phyloP scores from a whole-genome alignment of 2,113 vertebrate species.

The Saccopteryx leptura region DNA sequence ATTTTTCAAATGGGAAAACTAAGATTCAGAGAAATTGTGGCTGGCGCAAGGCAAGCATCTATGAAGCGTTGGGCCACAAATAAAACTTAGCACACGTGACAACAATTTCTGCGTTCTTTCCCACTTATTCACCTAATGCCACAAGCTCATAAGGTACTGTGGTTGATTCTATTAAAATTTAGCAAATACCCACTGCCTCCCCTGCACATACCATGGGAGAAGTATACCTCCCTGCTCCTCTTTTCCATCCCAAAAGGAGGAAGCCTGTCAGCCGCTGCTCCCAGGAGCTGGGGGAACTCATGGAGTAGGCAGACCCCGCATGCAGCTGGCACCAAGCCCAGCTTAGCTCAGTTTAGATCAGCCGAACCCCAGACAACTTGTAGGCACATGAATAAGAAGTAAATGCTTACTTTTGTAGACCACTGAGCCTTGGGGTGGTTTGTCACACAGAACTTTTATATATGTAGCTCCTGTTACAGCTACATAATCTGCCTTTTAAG shows the following conservation, averaged over 20 bases:
- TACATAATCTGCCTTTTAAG: not conserved
- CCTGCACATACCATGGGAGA: not conserved
- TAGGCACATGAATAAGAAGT: constrained; percentile 12
- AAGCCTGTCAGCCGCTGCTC: not conserved
- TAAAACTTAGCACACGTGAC: not conserved
- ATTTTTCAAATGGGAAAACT: constrained; percentile 42
- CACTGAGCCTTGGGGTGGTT: not conserved
- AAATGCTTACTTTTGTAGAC: not conserved
- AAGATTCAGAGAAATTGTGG: constrained; percentile 12
- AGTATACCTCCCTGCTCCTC: not conserved
- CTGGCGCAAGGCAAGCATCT: not conserved
- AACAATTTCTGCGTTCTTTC: not conserved
- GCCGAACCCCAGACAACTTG: not conserved
- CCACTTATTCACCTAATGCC: not conserved
- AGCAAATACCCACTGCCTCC: not conserved
- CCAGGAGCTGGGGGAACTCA: not conserved
- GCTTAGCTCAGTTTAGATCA: not conserved
- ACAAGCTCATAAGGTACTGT: not conserved
- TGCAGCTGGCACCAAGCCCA: not conserved
- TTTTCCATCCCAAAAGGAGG: not conserved
- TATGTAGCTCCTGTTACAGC: not conserved
- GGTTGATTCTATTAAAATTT: not conserved
- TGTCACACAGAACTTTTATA: not conserved
- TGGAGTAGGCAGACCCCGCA: not conserved
- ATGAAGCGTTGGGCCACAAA: not conserved